These are phyloP conservation scores for Luscinia megarhynchos DNA, from an alignment of 2,797 vertebrate species.

Conservation along the genomic window DNA sequence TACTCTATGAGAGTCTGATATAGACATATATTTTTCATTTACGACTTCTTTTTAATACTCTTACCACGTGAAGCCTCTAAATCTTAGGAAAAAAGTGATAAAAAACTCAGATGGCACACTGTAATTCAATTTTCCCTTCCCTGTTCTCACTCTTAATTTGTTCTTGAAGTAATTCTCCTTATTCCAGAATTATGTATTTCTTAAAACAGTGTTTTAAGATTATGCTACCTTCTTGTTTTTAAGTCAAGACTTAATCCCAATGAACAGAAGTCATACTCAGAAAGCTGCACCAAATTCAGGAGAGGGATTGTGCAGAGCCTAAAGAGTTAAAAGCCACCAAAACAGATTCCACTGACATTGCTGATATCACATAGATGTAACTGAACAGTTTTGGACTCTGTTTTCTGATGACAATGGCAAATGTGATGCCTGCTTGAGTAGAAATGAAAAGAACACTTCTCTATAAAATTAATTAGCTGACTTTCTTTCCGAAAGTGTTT, in stretches of 20 bases:
- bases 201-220: not conserved
- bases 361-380: rapidly evolving
- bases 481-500: not conserved
- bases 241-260: not conserved
- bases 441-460: not conserved
- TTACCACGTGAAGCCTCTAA: not conserved
- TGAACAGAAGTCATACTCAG: not conserved
- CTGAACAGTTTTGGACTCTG: not conserved
- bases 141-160: not conserved
- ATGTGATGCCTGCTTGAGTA: not conserved
- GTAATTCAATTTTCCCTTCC: not conserved
- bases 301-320: not conserved
- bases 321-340: not conserved
- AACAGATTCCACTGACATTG: not conserved
- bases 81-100: not conserved
- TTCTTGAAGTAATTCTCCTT: not conserved
- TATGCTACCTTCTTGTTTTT: not conserved
- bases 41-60: not conserved
- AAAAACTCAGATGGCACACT: not conserved
- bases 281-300: not conserved
- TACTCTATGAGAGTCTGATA: not conserved
- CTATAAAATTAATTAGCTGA: not conserved
- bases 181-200: not conserved
- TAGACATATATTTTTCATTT: not conserved
- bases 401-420: not conserved